Base-by-base conservation (phyloP, 2,113 vertebrate species). In the Oncorhynchus gorbuscha region DNA sequence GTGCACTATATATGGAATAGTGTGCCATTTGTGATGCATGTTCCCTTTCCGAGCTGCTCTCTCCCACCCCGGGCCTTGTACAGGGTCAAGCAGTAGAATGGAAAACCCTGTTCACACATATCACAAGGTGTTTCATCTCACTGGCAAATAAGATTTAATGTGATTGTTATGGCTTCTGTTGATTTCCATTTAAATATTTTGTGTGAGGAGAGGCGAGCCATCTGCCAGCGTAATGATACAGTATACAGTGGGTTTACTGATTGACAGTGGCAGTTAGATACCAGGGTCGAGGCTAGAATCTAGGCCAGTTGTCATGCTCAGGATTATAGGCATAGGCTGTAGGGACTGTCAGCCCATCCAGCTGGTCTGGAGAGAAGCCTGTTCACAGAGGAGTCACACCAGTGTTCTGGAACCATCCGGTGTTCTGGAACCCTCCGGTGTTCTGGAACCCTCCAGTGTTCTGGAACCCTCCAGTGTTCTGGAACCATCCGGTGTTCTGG, bases 101-200 rank as follows among this genome's bases (percentile, higher is more conserved):
- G 65, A 48, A 24, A 51, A 72, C 39, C 65, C 55, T 20, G 14
- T 72, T 78, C 18, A 22, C 67, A 69, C 77, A 69, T 64, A 62
- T 69, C 64, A n/a, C 22, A 28, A 30, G 65, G 59, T 28, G 73
- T 77, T 72, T 48, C 20, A 49, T 79, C 30, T 73, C 75, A 24
- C 22, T 32, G 30, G 77, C 28, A 80, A 74, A 78, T 81, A 69
- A 65, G 64, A 26, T 59, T 78, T 80, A 45, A 69, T 45, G 28
- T 32, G 62, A 79, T 84, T 85, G 2, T 85, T 76, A 74, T 83
- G 70, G 71, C 67, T 69, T 70, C 9, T 45, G 48, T 61, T 76
- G 76, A 65, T 83, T n/a, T 58, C 55, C 28, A 5, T 55, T 73
- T 72, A 75, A 74, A 32, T 1, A 13, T 67, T 69, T 58, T 39